These are phyloP conservation scores for Halcyon chelicuti DNA, from an alignment of 2,797 vertebrate genomes.

Conservation along the genomic window DNA sequence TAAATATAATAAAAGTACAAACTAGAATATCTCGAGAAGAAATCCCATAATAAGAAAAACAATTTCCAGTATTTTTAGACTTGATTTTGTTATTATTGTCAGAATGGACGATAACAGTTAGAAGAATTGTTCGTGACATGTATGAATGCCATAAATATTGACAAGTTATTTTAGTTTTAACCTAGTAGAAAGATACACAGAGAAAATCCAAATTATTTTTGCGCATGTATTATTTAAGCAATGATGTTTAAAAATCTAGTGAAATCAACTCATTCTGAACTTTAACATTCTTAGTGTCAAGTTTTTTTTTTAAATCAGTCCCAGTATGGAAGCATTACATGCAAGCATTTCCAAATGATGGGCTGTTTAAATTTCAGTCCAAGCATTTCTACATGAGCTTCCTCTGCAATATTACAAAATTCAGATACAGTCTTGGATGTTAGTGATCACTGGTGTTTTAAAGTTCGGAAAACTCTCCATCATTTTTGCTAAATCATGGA, in stretches of 20 bases:
- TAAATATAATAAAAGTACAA: conserved; percentile 52
- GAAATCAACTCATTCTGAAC: not conserved
- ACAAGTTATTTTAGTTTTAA: conserved; percentile 2
- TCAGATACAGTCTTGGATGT: not conserved
- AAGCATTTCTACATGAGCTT: not conserved
- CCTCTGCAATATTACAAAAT: not conserved
- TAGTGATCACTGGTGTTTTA: not conserved
- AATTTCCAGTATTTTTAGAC: not conserved
- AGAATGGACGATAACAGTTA: conserved; percentile 7
- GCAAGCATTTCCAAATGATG: not conserved
- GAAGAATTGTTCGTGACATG: not conserved
- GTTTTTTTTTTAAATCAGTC: not conserved
- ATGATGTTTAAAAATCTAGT: not conserved
- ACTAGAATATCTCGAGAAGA: not conserved
- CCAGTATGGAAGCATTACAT: not conserved
- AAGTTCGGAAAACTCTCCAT: too few species aligned
- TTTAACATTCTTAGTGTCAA: not conserved
- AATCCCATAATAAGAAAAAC: conserved; percentile 32
- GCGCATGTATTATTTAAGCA: not conserved
- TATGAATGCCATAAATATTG: conserved; percentile 38
- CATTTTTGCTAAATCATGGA: too few species aligned
- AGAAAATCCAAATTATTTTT: conserved; percentile 24
- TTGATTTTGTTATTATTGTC: conserved; percentile 35
- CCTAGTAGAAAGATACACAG: not conserved
- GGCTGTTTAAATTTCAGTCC: not conserved